Percentiles rank a stretch among this genome's conserved stretches.
Conservation (phyloP, 2,113 vertebrate species). For the Cyprinodon brontotheroides region DNA sequence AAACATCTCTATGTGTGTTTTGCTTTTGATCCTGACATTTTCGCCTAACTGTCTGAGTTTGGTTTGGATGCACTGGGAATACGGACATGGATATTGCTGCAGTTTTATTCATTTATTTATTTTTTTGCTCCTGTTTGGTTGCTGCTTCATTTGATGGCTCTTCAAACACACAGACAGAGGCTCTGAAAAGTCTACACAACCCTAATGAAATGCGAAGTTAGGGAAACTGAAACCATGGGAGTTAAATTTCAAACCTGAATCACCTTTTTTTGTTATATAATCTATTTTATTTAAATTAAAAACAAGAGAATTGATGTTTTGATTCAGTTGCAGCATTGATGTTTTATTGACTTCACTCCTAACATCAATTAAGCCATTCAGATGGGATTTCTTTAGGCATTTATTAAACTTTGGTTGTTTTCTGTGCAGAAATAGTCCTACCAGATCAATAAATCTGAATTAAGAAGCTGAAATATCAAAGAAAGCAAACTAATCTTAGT, state of each 20-base stretch:
- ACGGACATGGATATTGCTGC: slow-evolving; percentile 7
- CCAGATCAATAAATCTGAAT: not conserved
- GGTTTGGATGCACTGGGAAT: slow-evolving; percentile 44
- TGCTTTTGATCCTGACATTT: slow-evolving; percentile 52
- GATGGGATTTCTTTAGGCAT: too few species aligned
- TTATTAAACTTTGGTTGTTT: not conserved
- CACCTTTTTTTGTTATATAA: not conserved
- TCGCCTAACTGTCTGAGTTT: slow-evolving; percentile 29
- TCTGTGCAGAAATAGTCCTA: not conserved
- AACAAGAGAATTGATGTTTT: not conserved
- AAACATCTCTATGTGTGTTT: slow-evolving; percentile 11
- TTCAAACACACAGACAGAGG: not conserved
- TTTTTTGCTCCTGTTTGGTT: slow-evolving; percentile 18
- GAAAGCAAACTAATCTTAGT: too few species aligned
- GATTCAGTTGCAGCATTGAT: not conserved
- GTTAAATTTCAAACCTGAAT: not conserved
- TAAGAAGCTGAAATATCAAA: not conserved
- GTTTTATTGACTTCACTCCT: too few species aligned
- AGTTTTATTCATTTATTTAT: slow-evolving; percentile 5
- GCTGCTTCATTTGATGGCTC: not conserved
- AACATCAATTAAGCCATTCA: not conserved
- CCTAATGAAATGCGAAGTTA: not conserved
- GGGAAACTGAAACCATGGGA: not conserved
- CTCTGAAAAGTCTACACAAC: not conserved
- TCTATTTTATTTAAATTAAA: not conserved